phyloP scores from a whole-genome alignment of 35 echinoderm and acorn worm species.

The Ptychodera flava region DNA sequence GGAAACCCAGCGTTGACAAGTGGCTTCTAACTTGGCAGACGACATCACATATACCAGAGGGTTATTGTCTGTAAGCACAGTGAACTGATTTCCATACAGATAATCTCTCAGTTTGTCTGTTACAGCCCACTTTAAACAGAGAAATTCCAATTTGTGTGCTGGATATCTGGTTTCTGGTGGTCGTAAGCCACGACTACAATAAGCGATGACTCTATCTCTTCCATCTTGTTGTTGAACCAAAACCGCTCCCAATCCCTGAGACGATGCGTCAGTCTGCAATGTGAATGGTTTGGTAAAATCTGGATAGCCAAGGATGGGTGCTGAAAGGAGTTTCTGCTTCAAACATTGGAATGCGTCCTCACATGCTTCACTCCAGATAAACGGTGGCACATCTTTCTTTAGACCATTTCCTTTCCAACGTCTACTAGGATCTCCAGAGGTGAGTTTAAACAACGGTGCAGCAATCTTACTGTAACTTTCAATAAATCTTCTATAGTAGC shows the following conservation, averaged over 20 bases:
- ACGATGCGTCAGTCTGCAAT: slow-evolving; percentile 34
- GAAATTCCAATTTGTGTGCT: slow-evolving; percentile 50
- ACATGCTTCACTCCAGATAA: slow-evolving; percentile 30
- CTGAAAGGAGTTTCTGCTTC: slow-evolving; percentile 21
- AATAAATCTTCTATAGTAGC: slow-evolving; percentile 70
- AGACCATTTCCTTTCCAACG: slow-evolving; percentile 6
- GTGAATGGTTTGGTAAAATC: slow-evolving; percentile 48
- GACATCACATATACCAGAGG: too few species aligned
- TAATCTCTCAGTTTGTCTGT: slow-evolving; percentile 37
- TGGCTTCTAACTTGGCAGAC: too few species aligned
- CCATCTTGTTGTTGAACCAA: slow-evolving; percentile 35
- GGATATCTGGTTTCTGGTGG: slow-evolving; percentile 38
- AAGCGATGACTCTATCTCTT: slow-evolving; percentile 37
- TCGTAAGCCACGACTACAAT: slow-evolving; percentile 31
- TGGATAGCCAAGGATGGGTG: slow-evolving; percentile 67
- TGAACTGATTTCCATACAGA: not conserved
- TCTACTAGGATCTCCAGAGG: not conserved
- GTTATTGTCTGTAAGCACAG: too few species aligned
- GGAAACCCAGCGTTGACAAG: too few species aligned
- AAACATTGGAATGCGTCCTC: slow-evolving; percentile 40
- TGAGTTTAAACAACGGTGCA: slow-evolving; percentile 26
- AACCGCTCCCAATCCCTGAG: slow-evolving; percentile 54
- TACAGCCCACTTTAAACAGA: slow-evolving; percentile 45
- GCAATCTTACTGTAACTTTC: slow-evolving; percentile 38
- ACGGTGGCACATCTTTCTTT: too few species aligned